Evolutionary conservation across 2,113 vertebrate genomes (phyloP).

Genomic region (Oryctolagus cuniculus): mOryCun1.1 NC_091438.1:62921001-62921500

Average conservation of each 20-base stretch:
- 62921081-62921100: background rate
- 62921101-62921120: conserved; percentile 47
- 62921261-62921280: background rate
- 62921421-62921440: conserved; percentile 32
- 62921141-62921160: conserved; percentile 72
- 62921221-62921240: conserved; percentile 54
- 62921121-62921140: conserved; percentile 64
- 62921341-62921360: conserved; percentile 48
- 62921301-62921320: background rate
- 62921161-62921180: conserved; percentile 46
- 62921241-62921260: conserved; percentile 57
- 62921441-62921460: conserved; percentile 77
- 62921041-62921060: background rate
- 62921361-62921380: conserved; percentile 63
- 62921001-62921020: background rate
- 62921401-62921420: conserved; percentile 47
- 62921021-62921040: background rate
- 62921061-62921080: conserved; percentile 9
- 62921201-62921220: conserved; percentile 21
- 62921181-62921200: conserved; percentile 54
- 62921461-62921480: conserved; percentile 84
- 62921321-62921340: conserved; percentile 38
- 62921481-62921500: conserved; percentile 96
- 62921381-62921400: conserved; percentile 63
- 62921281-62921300: conserved; percentile 35